Evolutionary conservation across 2,797 vertebrate species (phyloP), one percentile per base, ranked within the genome.

Genomic region (Nannoperca australis): DNA sequence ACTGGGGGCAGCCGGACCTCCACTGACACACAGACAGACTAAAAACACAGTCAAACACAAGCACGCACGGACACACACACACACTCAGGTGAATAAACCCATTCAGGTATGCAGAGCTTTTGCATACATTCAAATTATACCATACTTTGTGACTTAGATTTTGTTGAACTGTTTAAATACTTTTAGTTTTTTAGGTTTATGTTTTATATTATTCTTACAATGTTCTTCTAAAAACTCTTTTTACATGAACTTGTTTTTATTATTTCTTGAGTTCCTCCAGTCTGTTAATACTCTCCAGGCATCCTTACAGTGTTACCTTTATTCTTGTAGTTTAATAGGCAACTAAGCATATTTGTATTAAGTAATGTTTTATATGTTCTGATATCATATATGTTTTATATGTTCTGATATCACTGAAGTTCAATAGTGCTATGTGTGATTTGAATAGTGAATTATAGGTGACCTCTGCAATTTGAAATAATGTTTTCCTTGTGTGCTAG

Each of bases 1-100:
- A 73, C 84, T 74, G 86, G 80, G 86, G 79, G 77, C 77, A 83
- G 74, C 63, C 70, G 27, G 76, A 76, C 70, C 67, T 79, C 84
- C n/a, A 60, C 68, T 51, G 55, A 70, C 73, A 76, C 69, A 63
- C 73, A 75, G 34, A 71, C 24, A 69, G 67, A 79, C 74, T 55
- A 59, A 45, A 73, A 70, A 77, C 78, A 81, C 74, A 73, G 42
- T 75, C 56, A 81, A 40, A 68, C 32, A 32, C 32, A 32, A 5
- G 1, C 32, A 32, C 32, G 1, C 32, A 32, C 62, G 20, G 42
- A 36, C 13, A 49, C 32, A 32, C 36, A 47, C 4, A 64, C 10
- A 61, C 82, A 72, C 24, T 27, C 18, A 45, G 17, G 18, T 53
- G 18, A 9, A 50, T 32, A 24, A 22, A 53, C 22, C 44, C 18